Conservation (phyloP, 2,113 vertebrate genomes). For the Urocolius indicus region DNA sequence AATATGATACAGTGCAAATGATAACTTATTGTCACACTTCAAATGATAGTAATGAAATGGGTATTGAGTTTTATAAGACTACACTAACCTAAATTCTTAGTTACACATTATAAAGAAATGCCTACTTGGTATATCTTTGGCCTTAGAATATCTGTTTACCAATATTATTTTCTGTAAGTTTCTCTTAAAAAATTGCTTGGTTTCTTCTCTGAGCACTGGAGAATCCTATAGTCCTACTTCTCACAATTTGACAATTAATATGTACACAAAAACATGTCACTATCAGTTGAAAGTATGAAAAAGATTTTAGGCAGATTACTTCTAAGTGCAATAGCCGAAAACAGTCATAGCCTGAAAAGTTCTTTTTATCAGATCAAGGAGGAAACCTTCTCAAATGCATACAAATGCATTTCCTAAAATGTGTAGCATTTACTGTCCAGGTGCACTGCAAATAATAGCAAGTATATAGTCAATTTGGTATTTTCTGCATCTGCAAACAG, state of each 20-base stretch:
- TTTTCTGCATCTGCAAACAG: background rate
- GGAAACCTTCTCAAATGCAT: background rate
- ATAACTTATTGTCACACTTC: background rate
- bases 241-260: background rate
- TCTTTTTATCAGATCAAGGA: background rate
- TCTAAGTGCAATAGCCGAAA: background rate
- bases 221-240: background rate
- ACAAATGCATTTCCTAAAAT: background rate
- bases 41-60: background rate
- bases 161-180: background rate
- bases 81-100: background rate
- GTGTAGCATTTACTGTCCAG: background rate
- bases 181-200: background rate
- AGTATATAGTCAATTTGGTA: background rate
- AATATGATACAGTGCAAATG: background rate
- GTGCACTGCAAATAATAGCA: background rate
- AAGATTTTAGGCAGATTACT: background rate
- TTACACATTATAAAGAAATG: background rate
- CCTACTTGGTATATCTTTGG: background rate
- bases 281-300: background rate
- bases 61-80: background rate
- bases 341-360: background rate
- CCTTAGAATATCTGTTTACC: background rate
- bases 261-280: fast-evolving
- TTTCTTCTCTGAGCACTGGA: background rate